A percentile compares a stretch with the other conserved stretches of the same genome.
Conservation (phyloP, 2,113 vertebrate genomes). For the Lepidothrix coronata region DNA sequence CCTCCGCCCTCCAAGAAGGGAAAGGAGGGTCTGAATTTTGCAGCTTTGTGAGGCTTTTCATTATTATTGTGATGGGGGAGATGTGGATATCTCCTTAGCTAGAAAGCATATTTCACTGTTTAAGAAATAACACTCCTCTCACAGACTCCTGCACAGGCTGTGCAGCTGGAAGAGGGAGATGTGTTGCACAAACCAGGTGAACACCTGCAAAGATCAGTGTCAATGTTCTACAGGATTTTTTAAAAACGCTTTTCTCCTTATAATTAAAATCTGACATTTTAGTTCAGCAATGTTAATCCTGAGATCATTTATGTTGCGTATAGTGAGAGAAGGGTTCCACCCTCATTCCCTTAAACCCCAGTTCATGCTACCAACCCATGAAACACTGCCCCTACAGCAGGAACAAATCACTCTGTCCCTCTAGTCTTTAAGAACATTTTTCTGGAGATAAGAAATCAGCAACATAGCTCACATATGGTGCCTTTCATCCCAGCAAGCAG, state of each 20-base stretch:
- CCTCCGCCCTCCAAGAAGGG: not conserved
- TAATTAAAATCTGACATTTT: not conserved
- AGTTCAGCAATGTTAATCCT: not conserved
- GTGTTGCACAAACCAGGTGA: fast-evolving
- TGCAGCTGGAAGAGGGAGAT: not conserved
- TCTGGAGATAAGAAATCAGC: not conserved
- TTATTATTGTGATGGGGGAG: not conserved
- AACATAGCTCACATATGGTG: not conserved
- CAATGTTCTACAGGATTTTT: not conserved
- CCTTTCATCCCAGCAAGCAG: not conserved
- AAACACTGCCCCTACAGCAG: not conserved
- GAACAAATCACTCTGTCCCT: not conserved
- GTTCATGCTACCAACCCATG: not conserved
- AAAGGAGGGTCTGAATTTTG: not conserved
- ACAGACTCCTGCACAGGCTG: not conserved
- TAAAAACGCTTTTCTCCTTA: not conserved
- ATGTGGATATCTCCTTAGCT: not conserved
- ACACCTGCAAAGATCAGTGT: not conserved
- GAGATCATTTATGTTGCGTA: not conserved
- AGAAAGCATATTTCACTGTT: not conserved
- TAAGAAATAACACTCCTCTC: not conserved
- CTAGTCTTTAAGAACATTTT: not conserved
- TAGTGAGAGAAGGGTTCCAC: not conserved
- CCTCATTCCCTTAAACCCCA: not conserved
- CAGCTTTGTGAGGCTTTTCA: not conserved